Evolutionary conservation across 64 coral and sea anemone genomes (phyloP).

Genomic region (Trachythela sp.): DNA sequence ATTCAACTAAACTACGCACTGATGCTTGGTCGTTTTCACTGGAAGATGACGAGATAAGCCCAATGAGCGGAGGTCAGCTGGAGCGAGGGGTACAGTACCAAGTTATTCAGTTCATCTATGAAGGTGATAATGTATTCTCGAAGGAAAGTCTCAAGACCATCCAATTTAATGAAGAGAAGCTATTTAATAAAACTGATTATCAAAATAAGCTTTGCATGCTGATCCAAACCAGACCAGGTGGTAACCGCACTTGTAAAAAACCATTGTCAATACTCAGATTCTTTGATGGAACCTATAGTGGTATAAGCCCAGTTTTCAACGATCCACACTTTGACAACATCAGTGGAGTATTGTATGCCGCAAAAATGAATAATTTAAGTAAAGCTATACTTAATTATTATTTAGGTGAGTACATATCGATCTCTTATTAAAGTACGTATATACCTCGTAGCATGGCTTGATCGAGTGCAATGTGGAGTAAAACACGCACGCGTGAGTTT

Average conservation of each 20-base stretch:
- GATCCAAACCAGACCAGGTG: not conserved
- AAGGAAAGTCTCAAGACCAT: slow-evolving; percentile 62
- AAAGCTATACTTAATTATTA: slow-evolving; percentile 70
- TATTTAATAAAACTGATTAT: slow-evolving; percentile 66
- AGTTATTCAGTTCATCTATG: slow-evolving; percentile 74
- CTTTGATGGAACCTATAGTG: slow-evolving; percentile 78
- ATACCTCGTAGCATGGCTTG: too few species aligned
- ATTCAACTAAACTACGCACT: slow-evolving; percentile 71
- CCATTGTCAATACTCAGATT: slow-evolving; percentile 80
- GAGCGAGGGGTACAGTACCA: slow-evolving; percentile 61
- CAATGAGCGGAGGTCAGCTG: slow-evolving; percentile 66
- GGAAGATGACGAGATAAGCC: slow-evolving; percentile 62
- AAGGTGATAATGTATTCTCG: slow-evolving; percentile 70
- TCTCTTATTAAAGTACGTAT: not conserved
- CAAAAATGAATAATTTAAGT: slow-evolving; percentile 51
- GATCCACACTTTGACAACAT: slow-evolving; percentile 72
- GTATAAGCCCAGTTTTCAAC: slow-evolving; percentile 40
- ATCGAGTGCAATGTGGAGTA: too few species aligned
- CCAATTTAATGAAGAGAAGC: slow-evolving; percentile 49
- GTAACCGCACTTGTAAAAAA: slow-evolving; percentile 46
- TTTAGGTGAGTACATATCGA: slow-evolving; percentile 59
- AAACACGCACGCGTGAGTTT: too few species aligned
- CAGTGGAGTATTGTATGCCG: slow-evolving; percentile 33
- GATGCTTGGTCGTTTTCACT: slow-evolving; percentile 88
- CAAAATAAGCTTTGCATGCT: slow-evolving; percentile 67